Evolutionary conservation across 2,797 vertebrate genomes (phyloP).

Genomic region (Rhinoraja longicauda): DNA sequence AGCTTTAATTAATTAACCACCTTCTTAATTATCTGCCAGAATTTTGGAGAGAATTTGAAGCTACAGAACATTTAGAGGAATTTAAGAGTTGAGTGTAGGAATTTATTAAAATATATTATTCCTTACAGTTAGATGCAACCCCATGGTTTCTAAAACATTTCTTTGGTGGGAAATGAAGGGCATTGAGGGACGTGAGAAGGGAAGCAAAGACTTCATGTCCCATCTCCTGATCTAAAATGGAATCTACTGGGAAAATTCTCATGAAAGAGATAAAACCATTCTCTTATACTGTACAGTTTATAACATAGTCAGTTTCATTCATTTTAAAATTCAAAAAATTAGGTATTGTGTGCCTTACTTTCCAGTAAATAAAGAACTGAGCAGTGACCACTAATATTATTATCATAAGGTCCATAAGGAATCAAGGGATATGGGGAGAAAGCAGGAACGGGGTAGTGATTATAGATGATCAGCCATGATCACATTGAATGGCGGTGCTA

Average conservation of each 20-base stretch:
- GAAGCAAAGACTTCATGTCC: background rate
- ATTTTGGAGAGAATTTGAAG: background rate
- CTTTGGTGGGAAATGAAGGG: background rate
- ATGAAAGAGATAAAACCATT: background rate
- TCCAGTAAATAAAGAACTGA: background rate
- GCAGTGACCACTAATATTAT: background rate
- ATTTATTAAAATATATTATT: background rate
- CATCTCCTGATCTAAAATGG: background rate
- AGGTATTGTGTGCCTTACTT: background rate
- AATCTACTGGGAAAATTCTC: background rate
- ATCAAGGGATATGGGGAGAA: no score
- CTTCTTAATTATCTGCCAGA: background rate
- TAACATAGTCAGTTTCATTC: background rate
- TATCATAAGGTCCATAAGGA: background rate
- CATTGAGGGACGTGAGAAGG: no score
- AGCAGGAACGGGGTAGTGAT: no score
- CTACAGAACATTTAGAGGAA: background rate
- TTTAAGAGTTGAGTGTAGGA: background rate
- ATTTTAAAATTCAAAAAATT: background rate
- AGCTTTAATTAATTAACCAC: background rate
- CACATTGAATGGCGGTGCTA: no score
- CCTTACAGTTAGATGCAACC: background rate
- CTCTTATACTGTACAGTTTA: background rate
- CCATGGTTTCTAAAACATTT: background rate
- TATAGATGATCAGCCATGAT: no score